Conservation (phyloP, 2,113 vertebrate genomes). For the Chaetorhynchus papuensis region DNA sequence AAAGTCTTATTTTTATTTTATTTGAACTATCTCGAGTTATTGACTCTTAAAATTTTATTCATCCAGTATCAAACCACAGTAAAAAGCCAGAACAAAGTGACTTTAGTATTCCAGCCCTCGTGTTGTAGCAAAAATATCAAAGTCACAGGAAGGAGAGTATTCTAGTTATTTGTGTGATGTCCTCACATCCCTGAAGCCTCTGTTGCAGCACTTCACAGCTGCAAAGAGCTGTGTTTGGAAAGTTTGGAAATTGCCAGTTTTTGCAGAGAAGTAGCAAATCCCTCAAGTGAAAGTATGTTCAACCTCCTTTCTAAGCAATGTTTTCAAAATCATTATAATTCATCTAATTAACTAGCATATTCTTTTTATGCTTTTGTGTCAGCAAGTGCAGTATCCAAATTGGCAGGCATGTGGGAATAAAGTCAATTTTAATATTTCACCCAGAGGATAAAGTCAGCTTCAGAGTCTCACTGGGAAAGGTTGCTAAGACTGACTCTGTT, state of each 20-base stretch:
- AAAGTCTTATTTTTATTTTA: neutral
- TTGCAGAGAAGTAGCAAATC: neutral
- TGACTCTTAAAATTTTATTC: neutral
- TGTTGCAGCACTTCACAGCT: neutral
- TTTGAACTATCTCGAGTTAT: neutral
- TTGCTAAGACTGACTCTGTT: neutral
- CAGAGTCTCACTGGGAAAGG: neutral
- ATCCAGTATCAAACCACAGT: neutral
- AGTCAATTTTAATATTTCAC: neutral
- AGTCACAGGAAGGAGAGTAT: neutral
- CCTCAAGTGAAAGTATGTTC: neutral
- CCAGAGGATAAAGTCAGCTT: neutral
- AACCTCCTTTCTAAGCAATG: neutral
- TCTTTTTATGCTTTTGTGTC: neutral
- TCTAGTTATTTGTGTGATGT: neutral
- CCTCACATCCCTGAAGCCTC: neutral
- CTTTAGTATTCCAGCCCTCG: neutral
- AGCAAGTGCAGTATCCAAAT: neutral
- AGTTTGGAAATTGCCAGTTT: neutral
- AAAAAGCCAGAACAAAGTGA: neutral
- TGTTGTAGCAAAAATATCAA: neutral
- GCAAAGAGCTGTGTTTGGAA: neutral
- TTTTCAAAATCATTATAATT: conserved; percentile 13
- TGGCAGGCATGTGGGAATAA: neutral
- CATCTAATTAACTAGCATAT: neutral